These are phyloP conservation scores for Luidia sarsii DNA, from an alignment of 53 echinoderm and acorn worm genomes.

Conservation along the genomic window DNA sequence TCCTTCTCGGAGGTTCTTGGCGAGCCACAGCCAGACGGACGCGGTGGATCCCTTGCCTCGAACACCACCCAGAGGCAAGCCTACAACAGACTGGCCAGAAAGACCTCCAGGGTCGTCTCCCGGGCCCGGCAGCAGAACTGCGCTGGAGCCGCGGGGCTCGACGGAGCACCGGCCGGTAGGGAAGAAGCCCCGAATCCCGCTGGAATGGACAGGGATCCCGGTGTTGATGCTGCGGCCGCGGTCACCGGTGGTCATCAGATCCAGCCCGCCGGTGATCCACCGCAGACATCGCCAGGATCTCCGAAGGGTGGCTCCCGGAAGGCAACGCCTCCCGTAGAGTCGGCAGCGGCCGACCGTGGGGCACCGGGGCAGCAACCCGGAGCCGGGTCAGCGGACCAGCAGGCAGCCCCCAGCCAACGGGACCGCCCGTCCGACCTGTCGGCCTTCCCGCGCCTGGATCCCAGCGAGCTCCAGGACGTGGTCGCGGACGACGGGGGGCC, in stretches of 20 bases:
- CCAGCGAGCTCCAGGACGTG: constrained; percentile 9
- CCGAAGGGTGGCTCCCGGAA: background rate
- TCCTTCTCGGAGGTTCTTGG: background rate
- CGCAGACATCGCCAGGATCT: background rate
- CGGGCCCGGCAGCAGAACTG: too few relatives aligned
- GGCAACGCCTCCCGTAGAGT: background rate
- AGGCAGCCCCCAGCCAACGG: background rate
- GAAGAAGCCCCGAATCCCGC: background rate
- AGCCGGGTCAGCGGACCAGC: too few relatives aligned
- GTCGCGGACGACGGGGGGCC: background rate
- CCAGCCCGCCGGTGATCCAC: background rate
- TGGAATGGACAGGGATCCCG: background rate
- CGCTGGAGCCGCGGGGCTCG: too few relatives aligned
- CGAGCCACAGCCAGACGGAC: background rate
- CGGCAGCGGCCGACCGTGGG: background rate
- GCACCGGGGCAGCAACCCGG: background rate
- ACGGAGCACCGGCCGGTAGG: too few relatives aligned
- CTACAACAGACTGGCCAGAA: too few relatives aligned
- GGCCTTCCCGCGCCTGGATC: background rate
- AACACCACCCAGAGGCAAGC: too few relatives aligned
- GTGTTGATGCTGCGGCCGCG: background rate
- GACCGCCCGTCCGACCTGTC: background rate
- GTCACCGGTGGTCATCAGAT: background rate
- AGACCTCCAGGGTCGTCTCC: too few relatives aligned
- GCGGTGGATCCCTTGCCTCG: too few relatives aligned